Conservation (phyloP, 2,797 vertebrate species). For the Urosaurus nigricauda region DNA sequence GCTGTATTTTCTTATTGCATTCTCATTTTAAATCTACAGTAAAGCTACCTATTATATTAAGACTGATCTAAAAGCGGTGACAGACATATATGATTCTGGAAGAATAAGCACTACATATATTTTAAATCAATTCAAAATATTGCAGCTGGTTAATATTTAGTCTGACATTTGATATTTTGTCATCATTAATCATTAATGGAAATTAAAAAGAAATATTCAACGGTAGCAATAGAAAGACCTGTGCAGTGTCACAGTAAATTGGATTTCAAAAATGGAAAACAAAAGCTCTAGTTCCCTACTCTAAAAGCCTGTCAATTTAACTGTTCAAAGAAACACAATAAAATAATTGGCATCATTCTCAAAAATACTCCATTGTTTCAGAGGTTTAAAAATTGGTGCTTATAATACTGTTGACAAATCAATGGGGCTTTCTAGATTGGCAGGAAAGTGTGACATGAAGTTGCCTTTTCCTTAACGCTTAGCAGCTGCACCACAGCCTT, state of each 20-base stretch:
- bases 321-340: neutral
- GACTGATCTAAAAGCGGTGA: neutral
- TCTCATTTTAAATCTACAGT: neutral
- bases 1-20: neutral
- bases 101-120: neutral
- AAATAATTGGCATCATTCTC: neutral
- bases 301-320: neutral
- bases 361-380: neutral
- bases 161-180: neutral
- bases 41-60: neutral
- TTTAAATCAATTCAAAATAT: neutral
- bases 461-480: too few species aligned
- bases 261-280: neutral
- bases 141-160: neutral
- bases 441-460: too few species aligned
- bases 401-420: neutral
- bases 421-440: too few species aligned
- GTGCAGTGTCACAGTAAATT: neutral
- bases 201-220: neutral
- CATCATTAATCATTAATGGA: slow-evolving; percentile 13
- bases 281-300: neutral
- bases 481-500: too few species aligned
- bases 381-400: neutral
- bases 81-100: neutral
- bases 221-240: too few species aligned